phyloP scores from a whole-genome alignment of 2,113 vertebrate genomes.

The Rhizomys pruinosus region DNA sequence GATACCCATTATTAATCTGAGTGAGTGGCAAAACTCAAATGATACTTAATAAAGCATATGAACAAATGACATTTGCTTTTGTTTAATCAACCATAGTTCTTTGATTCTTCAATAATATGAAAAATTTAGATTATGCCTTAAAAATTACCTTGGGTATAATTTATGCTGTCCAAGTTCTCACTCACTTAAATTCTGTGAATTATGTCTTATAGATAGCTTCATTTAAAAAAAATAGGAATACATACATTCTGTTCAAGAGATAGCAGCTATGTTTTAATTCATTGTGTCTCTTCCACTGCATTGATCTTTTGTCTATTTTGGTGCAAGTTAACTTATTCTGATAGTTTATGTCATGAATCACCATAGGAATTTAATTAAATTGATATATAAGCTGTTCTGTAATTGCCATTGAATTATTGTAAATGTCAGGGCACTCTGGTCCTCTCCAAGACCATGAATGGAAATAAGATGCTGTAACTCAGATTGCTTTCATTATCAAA shows the following conservation, averaged over 20 bases:
- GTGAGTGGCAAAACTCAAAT: neutral
- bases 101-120: slow-evolving; percentile 41
- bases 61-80: slow-evolving; percentile 17
- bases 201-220: slow-evolving; percentile 56
- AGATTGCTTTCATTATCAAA: slow-evolving; percentile 79
- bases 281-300: slow-evolving; percentile 72
- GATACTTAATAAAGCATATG: neutral
- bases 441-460: slow-evolving; percentile 71
- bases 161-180: neutral
- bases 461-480: slow-evolving; percentile 75
- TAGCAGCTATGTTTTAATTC: slow-evolving; percentile 74
- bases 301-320: slow-evolving; percentile 83
- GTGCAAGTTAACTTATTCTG: slow-evolving; percentile 81
- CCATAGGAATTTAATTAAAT: slow-evolving; percentile 86
- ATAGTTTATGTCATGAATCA: slow-evolving; percentile 82
- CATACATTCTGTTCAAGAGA: slow-evolving; percentile 48
- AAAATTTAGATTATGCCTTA: slow-evolving; percentile 22
- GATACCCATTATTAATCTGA: neutral
- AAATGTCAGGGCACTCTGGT: slow-evolving; percentile 80
- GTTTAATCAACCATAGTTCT: neutral
- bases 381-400: slow-evolving; percentile 84
- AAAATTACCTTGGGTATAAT: neutral
- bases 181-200: slow-evolving; percentile 8
- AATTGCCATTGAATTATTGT: slow-evolving; percentile 84
- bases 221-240: neutral